These are phyloP conservation scores for Salvelinus namaycush DNA, from an alignment of 2,113 vertebrate genomes.

Conservation along the genomic window DNA sequence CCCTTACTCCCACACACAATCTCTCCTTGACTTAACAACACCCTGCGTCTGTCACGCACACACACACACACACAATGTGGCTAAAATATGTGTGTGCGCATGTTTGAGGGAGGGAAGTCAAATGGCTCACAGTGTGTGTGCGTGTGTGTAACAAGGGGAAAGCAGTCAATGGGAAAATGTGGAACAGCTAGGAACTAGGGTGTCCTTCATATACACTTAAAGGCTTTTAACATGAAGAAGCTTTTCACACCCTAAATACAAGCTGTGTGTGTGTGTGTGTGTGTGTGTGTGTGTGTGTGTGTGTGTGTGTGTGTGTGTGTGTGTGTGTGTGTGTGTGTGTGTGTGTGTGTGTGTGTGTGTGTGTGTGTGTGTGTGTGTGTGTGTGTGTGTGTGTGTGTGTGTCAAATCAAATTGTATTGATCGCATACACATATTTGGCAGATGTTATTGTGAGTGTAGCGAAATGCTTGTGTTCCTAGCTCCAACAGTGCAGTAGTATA, in stretches of 20 bases:
- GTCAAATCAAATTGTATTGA: too few species aligned
- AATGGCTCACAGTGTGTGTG: background rate
- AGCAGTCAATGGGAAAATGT: background rate
- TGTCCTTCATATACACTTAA: background rate
- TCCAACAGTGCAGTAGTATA: too few species aligned
- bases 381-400: too few species aligned
- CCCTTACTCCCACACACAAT: background rate
- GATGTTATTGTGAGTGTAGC: too few species aligned
- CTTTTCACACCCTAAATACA: background rate
- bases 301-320: background rate
- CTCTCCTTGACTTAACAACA: background rate
- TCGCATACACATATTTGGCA: too few species aligned
- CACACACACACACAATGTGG: background rate
- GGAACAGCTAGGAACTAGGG: background rate
- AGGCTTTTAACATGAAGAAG: background rate
- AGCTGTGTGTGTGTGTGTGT: background rate
- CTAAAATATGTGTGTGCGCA: too few species aligned
- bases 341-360: too few species aligned
- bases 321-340: background rate
- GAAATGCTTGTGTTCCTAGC: too few species aligned
- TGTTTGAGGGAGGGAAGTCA: too few species aligned
- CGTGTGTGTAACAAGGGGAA: background rate
- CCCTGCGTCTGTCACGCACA: background rate
- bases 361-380: too few species aligned
- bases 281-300: slow-evolving; percentile 1